Evolutionary conservation across 2,113 vertebrate species (phyloP).

Genomic region (Syrrhaptes paradoxus): DNA sequence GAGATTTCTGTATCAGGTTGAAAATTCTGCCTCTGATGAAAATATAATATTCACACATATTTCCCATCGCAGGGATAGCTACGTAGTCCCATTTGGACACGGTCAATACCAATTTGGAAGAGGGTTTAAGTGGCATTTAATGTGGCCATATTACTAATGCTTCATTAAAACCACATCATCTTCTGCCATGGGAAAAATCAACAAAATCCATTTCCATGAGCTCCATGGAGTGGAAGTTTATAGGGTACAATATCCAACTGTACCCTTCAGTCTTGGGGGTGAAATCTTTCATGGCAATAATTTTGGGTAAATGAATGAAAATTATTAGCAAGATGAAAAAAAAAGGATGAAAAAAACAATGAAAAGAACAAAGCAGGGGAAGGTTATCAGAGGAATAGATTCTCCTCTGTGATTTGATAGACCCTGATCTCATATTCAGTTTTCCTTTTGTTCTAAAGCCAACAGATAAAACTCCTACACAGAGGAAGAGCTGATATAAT

Average conservation of each 20-base stretch:
- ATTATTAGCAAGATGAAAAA: background rate
- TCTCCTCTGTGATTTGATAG: background rate
- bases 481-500: background rate
- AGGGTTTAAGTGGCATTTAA: conserved; percentile 13
- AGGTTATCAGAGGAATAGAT: background rate
- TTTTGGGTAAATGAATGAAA: background rate
- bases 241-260: background rate
- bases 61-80: background rate
- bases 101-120: background rate
- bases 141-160: background rate
- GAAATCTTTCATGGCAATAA: background rate
- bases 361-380: background rate
- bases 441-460: background rate
- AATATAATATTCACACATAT: background rate
- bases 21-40: background rate
- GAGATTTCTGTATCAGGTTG: background rate
- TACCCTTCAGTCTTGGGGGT: background rate
- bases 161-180: conserved; percentile 17
- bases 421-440: background rate
- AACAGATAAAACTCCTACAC: background rate
- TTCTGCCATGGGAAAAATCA: background rate
- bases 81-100: background rate
- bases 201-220: background rate
- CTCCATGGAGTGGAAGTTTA: background rate
- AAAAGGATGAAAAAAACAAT: background rate